Evolutionary conservation across 2,797 vertebrate genomes (phyloP).

Genomic region (Hyperoplus lanceolatus): DNA sequence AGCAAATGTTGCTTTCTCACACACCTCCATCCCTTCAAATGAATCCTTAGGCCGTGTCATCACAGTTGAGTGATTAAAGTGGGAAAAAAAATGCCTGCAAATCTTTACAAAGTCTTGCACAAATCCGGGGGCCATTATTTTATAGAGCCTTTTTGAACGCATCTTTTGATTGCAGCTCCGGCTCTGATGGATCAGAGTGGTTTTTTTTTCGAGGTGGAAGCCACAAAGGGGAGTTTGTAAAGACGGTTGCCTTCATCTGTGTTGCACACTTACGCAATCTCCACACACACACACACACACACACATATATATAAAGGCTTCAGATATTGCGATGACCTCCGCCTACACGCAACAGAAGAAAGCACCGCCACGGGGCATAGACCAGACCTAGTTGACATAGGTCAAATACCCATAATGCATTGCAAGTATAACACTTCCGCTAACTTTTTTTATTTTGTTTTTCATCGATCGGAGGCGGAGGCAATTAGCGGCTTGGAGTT

Average conservation of each 20-base stretch:
- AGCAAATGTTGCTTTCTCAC: neutral
- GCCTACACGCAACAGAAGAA: conserved; percentile 14
- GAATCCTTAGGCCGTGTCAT: neutral
- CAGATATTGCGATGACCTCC: conserved; percentile 43
- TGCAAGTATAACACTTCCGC: conserved; percentile 61
- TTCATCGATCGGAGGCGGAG: conserved; percentile 62
- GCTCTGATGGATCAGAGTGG: conserved; percentile 38
- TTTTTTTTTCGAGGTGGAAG: conserved; percentile 17
- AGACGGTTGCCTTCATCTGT: neutral
- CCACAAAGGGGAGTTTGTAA: conserved; percentile 32
- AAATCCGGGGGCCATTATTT: conserved; percentile 60
- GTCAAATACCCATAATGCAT: conserved; percentile 66
- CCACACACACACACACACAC: neutral
- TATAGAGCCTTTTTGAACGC: neutral
- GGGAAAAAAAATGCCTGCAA: neutral
- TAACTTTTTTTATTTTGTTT: conserved; percentile 13
- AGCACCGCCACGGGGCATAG: conserved; percentile 45
- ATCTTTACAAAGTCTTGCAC: conserved; percentile 12
- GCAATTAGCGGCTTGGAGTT: conserved; percentile 63
- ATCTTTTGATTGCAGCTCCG: conserved; percentile 42
- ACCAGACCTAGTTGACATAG: conserved; percentile 41
- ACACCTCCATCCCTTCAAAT: conserved; percentile 6
- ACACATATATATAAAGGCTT: neutral
- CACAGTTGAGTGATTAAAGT: neutral
- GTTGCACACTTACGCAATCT: conserved; percentile 5